Base-by-base conservation (phyloP, 2,888 invertebrate species). In the Brachylomia viminalis region DNA sequence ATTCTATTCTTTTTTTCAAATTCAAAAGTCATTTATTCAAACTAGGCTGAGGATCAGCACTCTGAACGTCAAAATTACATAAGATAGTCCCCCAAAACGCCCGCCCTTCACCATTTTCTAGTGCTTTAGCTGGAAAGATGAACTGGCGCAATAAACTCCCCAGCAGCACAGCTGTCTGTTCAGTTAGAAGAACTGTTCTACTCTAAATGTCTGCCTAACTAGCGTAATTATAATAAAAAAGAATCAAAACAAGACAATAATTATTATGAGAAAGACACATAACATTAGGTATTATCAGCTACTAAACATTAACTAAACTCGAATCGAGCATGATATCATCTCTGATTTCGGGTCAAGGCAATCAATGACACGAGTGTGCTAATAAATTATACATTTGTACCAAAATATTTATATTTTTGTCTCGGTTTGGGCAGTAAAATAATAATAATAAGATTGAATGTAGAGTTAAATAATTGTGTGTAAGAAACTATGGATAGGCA, bases 281-380 rank as follows among this genome's bases (percentile, higher is more conserved):
- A 20, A 47, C 7, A 42, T 42, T 58, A 58, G 20, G 7, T 38
- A 61, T 80, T 75, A 80, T 80, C 70, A 45, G 15, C 52, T 17
- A 42, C 27, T 76, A 77, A 78, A 61, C 23, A 65, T 49, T 27
- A 0, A 33, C 47, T 81, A 27, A 49, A 69, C 27, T 59, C 54
- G 23, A 27, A 49, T 65, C 13, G 11, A 54, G 17, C 23, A 56
- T 76, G 77, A 76, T 81, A 81, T 77, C 72, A 72, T 52, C 17
- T 15, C 33, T 47, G 33, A 66, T 81, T 82, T 69, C n/a, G 23
- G 80, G 80, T 81, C 80, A 81, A 82, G 80, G 80, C 23, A 20
- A 56, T 33, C 7, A 33, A 54, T 56, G 49, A 69, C 27, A 59
- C 45, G 49, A 45, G 11, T 58, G 4, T 38, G 49, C 11, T 45